Evolutionary conservation across 92 coral and sea anemone genomes (phyloP), one percentile per base, ranked within the genome.

Genomic region (Umimayanthus kanabou): DNA sequence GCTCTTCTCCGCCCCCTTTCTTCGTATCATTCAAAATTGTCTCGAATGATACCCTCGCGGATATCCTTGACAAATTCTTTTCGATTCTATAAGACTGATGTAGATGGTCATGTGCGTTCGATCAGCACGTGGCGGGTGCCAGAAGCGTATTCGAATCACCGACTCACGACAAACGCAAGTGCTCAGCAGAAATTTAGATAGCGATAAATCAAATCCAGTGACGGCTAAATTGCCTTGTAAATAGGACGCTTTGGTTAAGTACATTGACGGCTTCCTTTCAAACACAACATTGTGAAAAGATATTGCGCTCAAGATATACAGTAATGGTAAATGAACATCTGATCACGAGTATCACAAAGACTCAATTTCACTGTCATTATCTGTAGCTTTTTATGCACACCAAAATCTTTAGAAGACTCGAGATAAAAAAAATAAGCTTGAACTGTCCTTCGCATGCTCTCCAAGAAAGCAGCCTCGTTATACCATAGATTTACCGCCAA

Each of bases 151-250:
- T 13, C 53, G 28, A 79, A 65, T 37, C 67, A 14, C 74, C 45
- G 87, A 70, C 77, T 69, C 10, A 18, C 9, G 16, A 42, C 39
- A 29, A 78, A 7, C 4, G 43, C 26, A 15, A 33, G 50, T 28
- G 58, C 20, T 37, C 77, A 14, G n/a, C 14, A 39, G 53, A 14
- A 75, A 39, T 9, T 73, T 4, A 43, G 15, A 55, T 15, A 47
- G 58, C 67, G 23, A 83, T 83, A 83, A 83, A 83, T 83, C 87
- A 83, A 82, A 70, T 14, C 77, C 18, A 18, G 64, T 83, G 87
- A 71, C 67, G 77, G 43, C 65, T 26, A 45, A 70, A 83, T 83
- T 67, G 87, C 78, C 55, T 43, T 42, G 76, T 83, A 69, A 83
- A 70, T 71, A 70, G 42, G 70, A 72, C 77, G 77, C 65, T 82